Conservation (phyloP, 2,113 vertebrate genomes). For the Salvelinus fontinalis region DNA sequence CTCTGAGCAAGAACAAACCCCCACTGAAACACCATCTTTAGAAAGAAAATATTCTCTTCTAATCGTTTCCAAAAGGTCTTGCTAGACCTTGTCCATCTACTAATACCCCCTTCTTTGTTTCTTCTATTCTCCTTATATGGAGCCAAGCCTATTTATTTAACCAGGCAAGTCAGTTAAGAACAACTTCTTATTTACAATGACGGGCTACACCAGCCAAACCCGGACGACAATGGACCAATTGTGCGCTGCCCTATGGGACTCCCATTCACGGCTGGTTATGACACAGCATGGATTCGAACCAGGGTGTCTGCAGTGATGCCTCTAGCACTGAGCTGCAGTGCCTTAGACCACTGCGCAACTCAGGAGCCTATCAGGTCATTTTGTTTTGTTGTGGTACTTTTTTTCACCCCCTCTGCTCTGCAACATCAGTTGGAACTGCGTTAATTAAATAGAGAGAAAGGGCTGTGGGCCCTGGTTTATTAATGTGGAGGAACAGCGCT, state of each 20-base stretch:
- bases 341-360: no score
- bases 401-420: constrained; percentile 18
- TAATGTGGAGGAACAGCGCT: constrained; percentile 50
- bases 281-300: no score
- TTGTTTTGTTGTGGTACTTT: background rate
- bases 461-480: constrained; percentile 58
- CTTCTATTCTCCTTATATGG: background rate
- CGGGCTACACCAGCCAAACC: no score
- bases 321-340: no score
- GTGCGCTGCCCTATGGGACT: no score
- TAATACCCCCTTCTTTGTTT: background rate
- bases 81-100: background rate
- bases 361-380: background rate
- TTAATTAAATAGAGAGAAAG: constrained; percentile 57
- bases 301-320: no score
- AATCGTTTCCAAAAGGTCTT: background rate
- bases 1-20: background rate
- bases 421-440: constrained; percentile 1
- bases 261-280: no score
- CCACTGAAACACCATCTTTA: background rate
- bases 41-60: background rate
- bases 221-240: no score
- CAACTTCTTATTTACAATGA: no score
- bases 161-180: no score
- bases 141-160: background rate